These are phyloP conservation scores for Amphipyra tragopoginis DNA, from an alignment of 2,888 invertebrate species.

Conservation along the genomic window DNA sequence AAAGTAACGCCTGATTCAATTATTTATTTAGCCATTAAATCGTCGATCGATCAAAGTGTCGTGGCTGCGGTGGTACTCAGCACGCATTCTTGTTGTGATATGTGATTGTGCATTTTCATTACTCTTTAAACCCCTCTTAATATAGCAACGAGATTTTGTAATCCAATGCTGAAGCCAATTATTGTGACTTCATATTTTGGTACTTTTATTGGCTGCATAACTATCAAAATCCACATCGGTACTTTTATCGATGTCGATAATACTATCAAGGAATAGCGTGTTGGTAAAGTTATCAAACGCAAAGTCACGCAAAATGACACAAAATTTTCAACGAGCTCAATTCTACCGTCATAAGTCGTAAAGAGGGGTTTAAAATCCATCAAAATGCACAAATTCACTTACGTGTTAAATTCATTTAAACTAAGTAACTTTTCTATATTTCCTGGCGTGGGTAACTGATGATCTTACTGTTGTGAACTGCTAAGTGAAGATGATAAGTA, in stretches of 20 bases:
- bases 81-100: slow-evolving; percentile 54
- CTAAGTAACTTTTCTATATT: slow-evolving; percentile 40
- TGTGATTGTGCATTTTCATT: slow-evolving; percentile 49
- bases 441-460: slow-evolving; percentile 30
- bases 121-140: slow-evolving; percentile 20
- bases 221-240: no score
- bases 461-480: slow-evolving; percentile 11
- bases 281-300: no score
- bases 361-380: slow-evolving; percentile 41
- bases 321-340: no score
- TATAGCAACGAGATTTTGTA: background rate
- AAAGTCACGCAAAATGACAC: no score
- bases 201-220: no score
- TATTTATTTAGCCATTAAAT: no score
- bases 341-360: no score
- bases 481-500: background rate
- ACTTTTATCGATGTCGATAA: no score
- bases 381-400: slow-evolving; percentile 50
- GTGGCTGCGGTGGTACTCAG: background rate
- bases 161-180: background rate
- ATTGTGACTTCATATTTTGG: no score
- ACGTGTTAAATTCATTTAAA: slow-evolving; percentile 40
- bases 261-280: no score
- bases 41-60: background rate
- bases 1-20: no score